Evolutionary conservation across 2,113 vertebrate species (phyloP).

Genomic region (Xiphias gladius): DNA sequence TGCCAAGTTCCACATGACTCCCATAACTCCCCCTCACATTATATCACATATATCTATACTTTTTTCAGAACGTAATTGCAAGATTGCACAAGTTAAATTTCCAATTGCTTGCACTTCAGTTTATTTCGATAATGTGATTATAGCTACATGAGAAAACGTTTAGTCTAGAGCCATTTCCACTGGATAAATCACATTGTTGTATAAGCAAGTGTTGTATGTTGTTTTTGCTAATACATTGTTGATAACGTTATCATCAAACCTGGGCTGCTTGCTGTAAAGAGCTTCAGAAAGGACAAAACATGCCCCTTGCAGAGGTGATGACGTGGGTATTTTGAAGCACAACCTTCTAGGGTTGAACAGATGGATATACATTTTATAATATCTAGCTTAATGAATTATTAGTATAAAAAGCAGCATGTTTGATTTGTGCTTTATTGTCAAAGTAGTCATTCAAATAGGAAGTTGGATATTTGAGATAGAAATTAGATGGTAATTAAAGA

Average conservation of each 20-base stretch:
- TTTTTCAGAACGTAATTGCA: too few relatives aligned
- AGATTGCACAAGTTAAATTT: neutral
- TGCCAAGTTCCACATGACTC: too few relatives aligned
- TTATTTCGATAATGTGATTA: neutral
- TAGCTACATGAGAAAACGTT: neutral
- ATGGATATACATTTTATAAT: neutral
- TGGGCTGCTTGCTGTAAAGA: neutral
- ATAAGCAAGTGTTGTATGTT: too few relatives aligned
- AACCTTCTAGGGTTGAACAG: neutral
- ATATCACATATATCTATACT: too few relatives aligned
- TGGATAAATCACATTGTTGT: too few relatives aligned
- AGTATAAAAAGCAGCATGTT: neutral
- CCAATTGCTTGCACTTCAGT: neutral
- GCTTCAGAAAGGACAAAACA: neutral
- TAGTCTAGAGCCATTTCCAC: too few relatives aligned
- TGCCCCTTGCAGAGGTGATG: neutral
- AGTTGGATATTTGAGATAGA: too few relatives aligned
- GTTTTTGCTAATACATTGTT: neutral
- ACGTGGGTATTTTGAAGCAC: neutral
- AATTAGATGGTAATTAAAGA: too few relatives aligned
- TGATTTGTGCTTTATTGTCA: neutral
- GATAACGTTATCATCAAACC: neutral
- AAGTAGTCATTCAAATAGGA: too few relatives aligned
- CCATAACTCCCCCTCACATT: too few relatives aligned
- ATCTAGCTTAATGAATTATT: neutral